These are phyloP conservation scores for Drosophila asahinai DNA, from an alignment of 1,140 invertebrate species.

Conservation along the genomic window DNA sequence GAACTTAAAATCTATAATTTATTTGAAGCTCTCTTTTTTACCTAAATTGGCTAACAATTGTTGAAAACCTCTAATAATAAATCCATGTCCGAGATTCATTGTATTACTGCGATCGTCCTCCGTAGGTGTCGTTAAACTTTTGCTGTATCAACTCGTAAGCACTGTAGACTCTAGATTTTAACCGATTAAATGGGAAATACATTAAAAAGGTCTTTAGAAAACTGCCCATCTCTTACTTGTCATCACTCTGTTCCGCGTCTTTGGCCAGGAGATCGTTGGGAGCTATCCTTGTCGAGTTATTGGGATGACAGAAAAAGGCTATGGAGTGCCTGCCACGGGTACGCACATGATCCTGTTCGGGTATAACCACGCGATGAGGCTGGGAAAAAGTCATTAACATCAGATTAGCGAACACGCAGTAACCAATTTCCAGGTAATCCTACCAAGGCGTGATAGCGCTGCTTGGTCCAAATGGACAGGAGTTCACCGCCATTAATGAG, in stretches of 20 bases:
- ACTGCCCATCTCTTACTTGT: constrained; percentile 61
- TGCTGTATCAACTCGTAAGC: constrained; percentile 90
- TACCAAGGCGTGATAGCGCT: constrained; percentile 89
- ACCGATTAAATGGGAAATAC: neutral
- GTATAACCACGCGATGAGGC: constrained; percentile 90
- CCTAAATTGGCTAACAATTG: neutral
- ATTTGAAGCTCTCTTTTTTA: neutral
- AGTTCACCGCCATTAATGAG: constrained; percentile 92
- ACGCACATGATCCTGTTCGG: constrained; percentile 87
- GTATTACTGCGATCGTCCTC: constrained; percentile 39
- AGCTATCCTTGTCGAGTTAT: constrained; percentile 87
- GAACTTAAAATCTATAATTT: neutral
- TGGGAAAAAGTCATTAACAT: constrained; percentile 65
- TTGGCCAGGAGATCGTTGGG: constrained; percentile 82
- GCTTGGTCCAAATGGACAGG: constrained; percentile 91
- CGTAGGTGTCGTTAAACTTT: constrained; percentile 89
- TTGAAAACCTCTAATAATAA: neutral
- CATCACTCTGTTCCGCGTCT: constrained; percentile 62
- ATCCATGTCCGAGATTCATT: constrained; percentile 11
- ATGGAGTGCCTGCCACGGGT: constrained; percentile 89
- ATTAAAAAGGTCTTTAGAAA: neutral
- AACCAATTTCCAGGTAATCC: constrained; percentile 35
- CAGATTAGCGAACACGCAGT: neutral
- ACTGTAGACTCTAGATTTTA: constrained; percentile 86
- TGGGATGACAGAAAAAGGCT: constrained; percentile 91